Conservation (phyloP, 64 coral and sea anemone genomes). For the Montipora capricornis region DNA sequence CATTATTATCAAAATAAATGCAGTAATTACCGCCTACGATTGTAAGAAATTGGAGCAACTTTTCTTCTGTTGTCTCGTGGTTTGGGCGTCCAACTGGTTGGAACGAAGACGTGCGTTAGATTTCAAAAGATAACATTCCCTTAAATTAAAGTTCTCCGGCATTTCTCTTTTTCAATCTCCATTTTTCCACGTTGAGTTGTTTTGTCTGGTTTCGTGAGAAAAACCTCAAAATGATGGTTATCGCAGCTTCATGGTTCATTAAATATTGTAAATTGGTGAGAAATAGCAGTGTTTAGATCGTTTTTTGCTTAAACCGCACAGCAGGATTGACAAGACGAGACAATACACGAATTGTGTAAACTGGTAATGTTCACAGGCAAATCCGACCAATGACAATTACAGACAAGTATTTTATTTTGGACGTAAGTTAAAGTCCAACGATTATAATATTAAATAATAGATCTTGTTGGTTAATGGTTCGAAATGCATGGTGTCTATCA, state of each 20-base stretch:
- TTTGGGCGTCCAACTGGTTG: no score
- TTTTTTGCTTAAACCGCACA: neutral
- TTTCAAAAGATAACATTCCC: neutral
- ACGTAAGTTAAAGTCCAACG: neutral
- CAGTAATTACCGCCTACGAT: no score
- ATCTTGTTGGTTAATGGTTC: neutral
- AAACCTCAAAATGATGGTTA: neutral
- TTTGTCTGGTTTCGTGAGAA: neutral
- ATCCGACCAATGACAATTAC: neutral
- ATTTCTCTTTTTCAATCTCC: neutral
- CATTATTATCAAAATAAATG: no score
- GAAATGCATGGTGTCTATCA: neutral
- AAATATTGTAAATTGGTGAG: neutral
- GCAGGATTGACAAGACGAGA: neutral
- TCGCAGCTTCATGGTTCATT: neutral
- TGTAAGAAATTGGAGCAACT: no score
- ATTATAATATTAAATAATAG: neutral
- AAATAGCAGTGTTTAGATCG: no score
- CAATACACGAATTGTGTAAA: neutral
- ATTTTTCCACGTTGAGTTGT: neutral
- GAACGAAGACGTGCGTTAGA: neutral
- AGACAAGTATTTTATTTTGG: neutral
- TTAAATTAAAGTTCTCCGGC: neutral
- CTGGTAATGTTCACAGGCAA: neutral
- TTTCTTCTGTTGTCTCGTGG: no score